phyloP scores from a whole-genome alignment of 2,888 invertebrate genomes.

The Acanthacorydalis orientalis region DNA sequence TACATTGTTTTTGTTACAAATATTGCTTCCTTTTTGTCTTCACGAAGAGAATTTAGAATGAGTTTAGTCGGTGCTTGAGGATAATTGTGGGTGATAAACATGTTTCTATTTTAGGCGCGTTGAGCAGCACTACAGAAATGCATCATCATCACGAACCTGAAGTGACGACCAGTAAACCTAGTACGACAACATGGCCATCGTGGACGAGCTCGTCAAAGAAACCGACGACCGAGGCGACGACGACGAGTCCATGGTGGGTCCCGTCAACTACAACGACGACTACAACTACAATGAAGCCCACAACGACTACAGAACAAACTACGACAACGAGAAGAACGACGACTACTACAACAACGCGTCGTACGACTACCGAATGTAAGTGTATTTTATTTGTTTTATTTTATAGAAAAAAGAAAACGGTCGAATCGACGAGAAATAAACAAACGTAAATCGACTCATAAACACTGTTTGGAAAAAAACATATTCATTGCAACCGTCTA shows the following conservation, averaged over 20 bases:
- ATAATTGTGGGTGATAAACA: too few species aligned
- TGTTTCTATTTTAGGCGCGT: constrained; percentile 16
- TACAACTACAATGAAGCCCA: constrained; percentile 17
- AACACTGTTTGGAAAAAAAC: too few species aligned
- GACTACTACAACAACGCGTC: constrained; percentile 14
- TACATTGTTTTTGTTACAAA: too few species aligned
- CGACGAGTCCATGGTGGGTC: constrained; percentile 18
- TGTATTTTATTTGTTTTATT: too few species aligned
- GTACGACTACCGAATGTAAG: constrained; percentile 14
- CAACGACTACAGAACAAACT: constrained; percentile 12
- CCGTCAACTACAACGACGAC: constrained; percentile 16
- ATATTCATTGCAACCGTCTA: too few species aligned
- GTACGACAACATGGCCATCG: constrained; percentile 12
- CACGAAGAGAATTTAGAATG: too few species aligned
- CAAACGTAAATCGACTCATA: too few species aligned
- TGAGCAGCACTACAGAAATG: constrained; percentile 14
- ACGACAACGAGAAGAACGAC: constrained; percentile 12
- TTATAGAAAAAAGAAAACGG: too few species aligned
- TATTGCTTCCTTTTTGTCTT: too few species aligned
- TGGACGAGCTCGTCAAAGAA: constrained; percentile 7
- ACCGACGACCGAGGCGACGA: constrained; percentile 10
- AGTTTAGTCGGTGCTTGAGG: too few species aligned
- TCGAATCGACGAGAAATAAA: too few species aligned
- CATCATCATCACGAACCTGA: constrained; percentile 5
- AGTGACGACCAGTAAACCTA: constrained; percentile 7